Conservation (phyloP, 2,113 vertebrate genomes). For the Onychostoma macrolepis region DNA sequence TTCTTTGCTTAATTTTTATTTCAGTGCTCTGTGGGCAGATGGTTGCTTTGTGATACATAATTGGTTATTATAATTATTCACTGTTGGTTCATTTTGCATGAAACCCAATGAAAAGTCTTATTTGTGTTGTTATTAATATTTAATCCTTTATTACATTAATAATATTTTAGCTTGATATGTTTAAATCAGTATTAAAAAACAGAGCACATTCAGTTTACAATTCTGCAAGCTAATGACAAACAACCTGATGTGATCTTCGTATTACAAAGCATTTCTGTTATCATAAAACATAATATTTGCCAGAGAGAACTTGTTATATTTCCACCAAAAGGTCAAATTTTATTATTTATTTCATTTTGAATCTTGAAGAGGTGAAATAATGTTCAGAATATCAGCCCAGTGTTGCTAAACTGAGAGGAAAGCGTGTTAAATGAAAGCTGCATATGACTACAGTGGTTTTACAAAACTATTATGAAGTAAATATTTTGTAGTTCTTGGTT, state of each 20-base stretch:
- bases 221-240: not conserved
- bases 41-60: not conserved
- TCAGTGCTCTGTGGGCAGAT: not conserved
- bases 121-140: not conserved
- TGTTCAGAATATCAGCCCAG: not conserved
- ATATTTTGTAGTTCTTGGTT: constrained; percentile 5
- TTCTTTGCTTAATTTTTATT: not conserved
- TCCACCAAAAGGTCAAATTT: not conserved
- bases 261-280: constrained; percentile 5
- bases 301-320: not conserved
- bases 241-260: not conserved
- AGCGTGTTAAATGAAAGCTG: not conserved
- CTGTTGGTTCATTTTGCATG: not conserved
- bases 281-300: not conserved
- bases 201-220: not conserved
- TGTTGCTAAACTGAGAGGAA: not conserved
- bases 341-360: not conserved
- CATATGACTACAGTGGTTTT: not conserved
- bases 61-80: not conserved
- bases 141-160: not conserved
- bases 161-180: not conserved
- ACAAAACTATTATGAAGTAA: not conserved
- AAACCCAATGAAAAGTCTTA: not conserved
- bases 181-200: not conserved
- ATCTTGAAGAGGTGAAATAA: not conserved